phyloP scores from a whole-genome alignment of 2,797 vertebrate genomes.

The Rousettus madagascariensis region DNA sequence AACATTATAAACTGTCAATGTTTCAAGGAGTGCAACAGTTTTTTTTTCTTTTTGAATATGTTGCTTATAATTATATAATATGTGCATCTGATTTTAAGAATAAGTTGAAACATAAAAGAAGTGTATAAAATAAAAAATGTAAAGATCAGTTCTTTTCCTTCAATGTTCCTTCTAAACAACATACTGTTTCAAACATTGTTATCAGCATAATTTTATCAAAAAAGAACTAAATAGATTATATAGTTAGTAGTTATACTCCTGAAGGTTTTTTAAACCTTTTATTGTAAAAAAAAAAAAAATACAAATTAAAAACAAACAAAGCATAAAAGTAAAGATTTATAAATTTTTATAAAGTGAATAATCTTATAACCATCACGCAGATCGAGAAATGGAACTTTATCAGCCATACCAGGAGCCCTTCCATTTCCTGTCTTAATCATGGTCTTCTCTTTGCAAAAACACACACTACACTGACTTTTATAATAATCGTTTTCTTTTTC shows the following conservation, averaged over 20 bases:
- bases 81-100: background rate
- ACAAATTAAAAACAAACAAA: background rate
- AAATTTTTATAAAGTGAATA: background rate
- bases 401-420: background rate
- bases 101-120: background rate
- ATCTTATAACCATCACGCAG: background rate
- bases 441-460: background rate
- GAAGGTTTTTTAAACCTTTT: background rate
- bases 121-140: background rate
- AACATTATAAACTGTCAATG: background rate
- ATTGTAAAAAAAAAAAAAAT: background rate
- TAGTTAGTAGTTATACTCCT: background rate
- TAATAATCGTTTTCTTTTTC: background rate
- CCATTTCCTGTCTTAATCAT: background rate
- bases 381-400: background rate
- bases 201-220: background rate
- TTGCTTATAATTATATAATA: background rate
- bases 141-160: background rate
- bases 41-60: background rate
- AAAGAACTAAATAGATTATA: background rate
- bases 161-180: background rate
- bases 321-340: background rate
- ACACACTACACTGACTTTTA: background rate
- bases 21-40: background rate
- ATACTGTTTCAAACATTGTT: background rate